Base-by-base conservation (phyloP, 2,797 vertebrate genomes). In the Hirundo rustica region DNA sequence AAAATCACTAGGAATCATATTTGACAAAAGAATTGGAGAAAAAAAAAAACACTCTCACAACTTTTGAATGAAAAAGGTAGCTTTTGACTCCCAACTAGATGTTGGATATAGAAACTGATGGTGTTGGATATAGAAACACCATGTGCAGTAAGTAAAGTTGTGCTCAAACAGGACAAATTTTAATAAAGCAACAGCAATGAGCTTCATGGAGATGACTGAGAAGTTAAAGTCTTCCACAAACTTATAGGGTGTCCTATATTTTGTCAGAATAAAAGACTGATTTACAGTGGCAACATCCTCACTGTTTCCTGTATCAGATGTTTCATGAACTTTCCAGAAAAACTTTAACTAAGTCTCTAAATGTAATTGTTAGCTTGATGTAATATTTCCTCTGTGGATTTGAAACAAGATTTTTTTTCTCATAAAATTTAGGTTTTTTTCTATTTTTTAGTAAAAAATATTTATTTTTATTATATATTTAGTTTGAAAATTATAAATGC, bases 341-440 rank as follows among this genome's bases (percentile, higher is more conserved):
- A 8, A 44, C 4, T 68, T 61, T 32, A 64, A 32, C 7, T 17
- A 53, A 16, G 22, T 61, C 86, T 61, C 32, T 65, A 53, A 61
- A 53, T 48, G 15, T n/a, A 66, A 70, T 57, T 62, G 11, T 5
- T 48, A 29, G 0, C 5, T 73, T 62, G 26, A 71, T 42, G 26
- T 20, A 45, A 12, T 30, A 45, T 42, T 74, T 71, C 25, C 10
- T 48, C 55, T 65, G 19, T 0, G 11, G 38, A 79, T n/a, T 26
- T 57, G 17, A 78, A 88, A 88, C n/a, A 45, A 2, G 0, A 58
- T 0, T 15, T 60, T 7, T 7, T 57, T 79, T 67, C 17, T 68
- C 2, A 7, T 53, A 67, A 61, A 0, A 55, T 36, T 22, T 21
- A 2, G 5, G 7, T 0, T 1, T 4, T 1, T 26, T 38, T 6